Base-by-base conservation (phyloP, 2,888 invertebrate genomes). In the Leptinotarsa tumamoca region DNA sequence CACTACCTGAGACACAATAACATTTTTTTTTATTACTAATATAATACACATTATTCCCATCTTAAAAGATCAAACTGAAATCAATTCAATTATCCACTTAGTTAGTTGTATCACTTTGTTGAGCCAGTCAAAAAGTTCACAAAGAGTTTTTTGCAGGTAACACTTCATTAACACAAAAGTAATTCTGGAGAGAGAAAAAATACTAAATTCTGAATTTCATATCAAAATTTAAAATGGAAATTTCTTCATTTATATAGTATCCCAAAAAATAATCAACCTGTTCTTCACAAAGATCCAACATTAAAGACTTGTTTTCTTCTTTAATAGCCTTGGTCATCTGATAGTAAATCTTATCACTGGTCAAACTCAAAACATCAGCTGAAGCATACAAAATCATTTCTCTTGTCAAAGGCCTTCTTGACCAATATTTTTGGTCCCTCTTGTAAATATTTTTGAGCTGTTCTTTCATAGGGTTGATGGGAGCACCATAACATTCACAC, bases 371-470 rank as follows among this genome's bases (percentile, higher is more conserved):
- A 27, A 96, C 96, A 90, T 98, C 97, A 52, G 95, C 95, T 14
- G 96, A 95, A 13, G 97, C 95, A 88, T 96, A 97, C 74, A 96
- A 91, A 73, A 97, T 92, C 97, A 97, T 97, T 85, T 97, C 97
- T 75, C 96, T 93, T 43, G 95, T 94, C 56, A 98, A 88, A 4
- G 98, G 98, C 70, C 98, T 90, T 63, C 96, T 92, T 5, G 96
- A 95, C 98, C 98, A 98, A 86, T 94, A 95, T 74, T 86, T 88
- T 87, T 95, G 96, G 87, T 96, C 96, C 81, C 94, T 91, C 56
- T 95, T 90, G 67, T 18, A 73, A 58, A 96, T 93, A 89, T 94
- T 94, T 88, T 96, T 96, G 74, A 96, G 88, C 86, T 96, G 96
- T 86, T 97, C 97, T 87, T 97, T 98, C 89, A 97, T 93, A 1